A percentile compares a stretch with the other conserved stretches of the same genome.
phyloP scores from a whole-genome alignment of 2,888 invertebrate genomes.

The Melanophora roralis region DNA sequence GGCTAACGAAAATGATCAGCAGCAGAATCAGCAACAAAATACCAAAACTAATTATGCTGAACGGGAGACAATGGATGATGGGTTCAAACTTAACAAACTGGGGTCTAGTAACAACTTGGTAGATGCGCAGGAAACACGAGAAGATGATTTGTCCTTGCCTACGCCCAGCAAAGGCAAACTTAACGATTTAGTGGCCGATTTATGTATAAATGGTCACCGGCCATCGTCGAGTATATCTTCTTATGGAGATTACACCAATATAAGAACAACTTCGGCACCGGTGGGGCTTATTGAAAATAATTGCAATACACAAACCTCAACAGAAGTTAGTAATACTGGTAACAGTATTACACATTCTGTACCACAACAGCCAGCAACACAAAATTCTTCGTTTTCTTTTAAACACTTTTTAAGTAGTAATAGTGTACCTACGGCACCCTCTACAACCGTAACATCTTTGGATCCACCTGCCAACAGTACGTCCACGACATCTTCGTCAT shows the following conservation, averaged over 20 bases:
- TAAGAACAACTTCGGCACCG: conserved; percentile 65
- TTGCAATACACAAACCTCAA: not conserved
- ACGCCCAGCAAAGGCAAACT: conserved; percentile 61
- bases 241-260: conserved; percentile 70
- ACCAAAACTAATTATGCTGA: conserved; percentile 58
- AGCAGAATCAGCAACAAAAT: conserved; percentile 56
- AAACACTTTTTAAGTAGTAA: conserved; percentile 89
- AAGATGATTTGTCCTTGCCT: not conserved
- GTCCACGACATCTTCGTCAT: conserved; percentile 49
- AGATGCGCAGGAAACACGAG: not conserved
- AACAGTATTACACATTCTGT: conserved; percentile 31
- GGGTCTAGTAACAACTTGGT: conserved; percentile 15
- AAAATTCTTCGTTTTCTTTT: conserved; percentile 87
- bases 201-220: conserved; percentile 66
- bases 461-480: conserved; percentile 62
- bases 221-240: conserved; percentile 1
- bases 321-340: not conserved
- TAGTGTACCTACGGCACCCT: conserved; percentile 71
- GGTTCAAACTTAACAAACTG: conserved; percentile 40
- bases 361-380: conserved; percentile 59
- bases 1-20: conserved; percentile 75
- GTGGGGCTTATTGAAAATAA: conserved; percentile 26
- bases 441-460: conserved; percentile 65
- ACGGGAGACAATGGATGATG: conserved; percentile 37
- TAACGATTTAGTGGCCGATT: conserved; percentile 71